Conservation (phyloP, 2,888 invertebrate species). For the Masnerella sp. region DNA sequence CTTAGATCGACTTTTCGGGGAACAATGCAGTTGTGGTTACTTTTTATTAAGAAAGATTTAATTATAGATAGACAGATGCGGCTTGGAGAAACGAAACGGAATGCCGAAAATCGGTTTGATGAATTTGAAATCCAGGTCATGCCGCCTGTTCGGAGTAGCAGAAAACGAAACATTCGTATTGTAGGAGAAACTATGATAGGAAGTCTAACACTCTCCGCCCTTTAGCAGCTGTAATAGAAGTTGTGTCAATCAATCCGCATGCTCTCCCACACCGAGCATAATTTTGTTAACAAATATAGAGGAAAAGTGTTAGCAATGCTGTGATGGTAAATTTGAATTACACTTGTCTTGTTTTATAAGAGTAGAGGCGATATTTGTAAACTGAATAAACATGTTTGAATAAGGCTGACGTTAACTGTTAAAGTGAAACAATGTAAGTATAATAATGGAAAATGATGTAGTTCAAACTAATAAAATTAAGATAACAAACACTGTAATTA, state of each 20-base stretch:
- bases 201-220: slow-evolving; percentile 44
- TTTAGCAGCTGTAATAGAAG: slow-evolving; percentile 52
- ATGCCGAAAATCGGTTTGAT: slow-evolving; percentile 46
- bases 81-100: slow-evolving; percentile 1
- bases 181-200: slow-evolving; percentile 50
- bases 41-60: too few relatives aligned
- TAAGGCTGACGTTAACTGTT: too few relatives aligned
- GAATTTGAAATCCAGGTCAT: slow-evolving; percentile 51
- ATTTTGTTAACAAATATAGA: slow-evolving; percentile 46
- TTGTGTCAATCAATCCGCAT: slow-evolving; percentile 42
- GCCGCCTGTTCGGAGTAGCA: slow-evolving; percentile 16
- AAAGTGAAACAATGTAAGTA: too few relatives aligned
- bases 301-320: slow-evolving; percentile 26
- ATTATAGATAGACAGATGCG: slow-evolving; percentile 50
- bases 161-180: slow-evolving; percentile 43
- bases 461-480: too few relatives aligned
- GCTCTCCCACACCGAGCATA: slow-evolving; percentile 31
- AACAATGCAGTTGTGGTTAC: too few relatives aligned
- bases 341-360: slow-evolving; percentile 17
- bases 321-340: neutral
- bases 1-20: too few relatives aligned
- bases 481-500: too few relatives aligned
- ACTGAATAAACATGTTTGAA: neutral
- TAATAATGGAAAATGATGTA: too few relatives aligned
- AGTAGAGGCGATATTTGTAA: neutral